Evolutionary conservation across 2,113 vertebrate genomes (phyloP).

Genomic region (Kryptolebias marmoratus): DNA sequence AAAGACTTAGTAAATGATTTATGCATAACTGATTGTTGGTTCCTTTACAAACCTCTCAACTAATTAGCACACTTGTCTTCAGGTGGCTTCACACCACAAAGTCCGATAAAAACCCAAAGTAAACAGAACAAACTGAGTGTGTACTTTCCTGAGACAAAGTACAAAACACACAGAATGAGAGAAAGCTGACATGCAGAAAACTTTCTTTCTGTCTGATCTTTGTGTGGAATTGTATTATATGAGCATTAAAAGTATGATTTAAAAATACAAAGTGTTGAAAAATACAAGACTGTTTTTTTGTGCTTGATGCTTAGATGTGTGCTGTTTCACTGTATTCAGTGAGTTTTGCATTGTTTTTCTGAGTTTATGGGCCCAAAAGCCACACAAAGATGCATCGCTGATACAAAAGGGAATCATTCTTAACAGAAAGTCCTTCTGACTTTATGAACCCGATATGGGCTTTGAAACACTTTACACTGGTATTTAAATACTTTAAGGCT

Average conservation of each 20-base stretch:
- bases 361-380: not conserved
- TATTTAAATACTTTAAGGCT: not conserved
- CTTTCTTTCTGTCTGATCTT: not conserved
- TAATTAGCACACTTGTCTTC: slow-evolving; percentile 8
- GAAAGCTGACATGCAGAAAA: not conserved
- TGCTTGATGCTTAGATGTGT: not conserved
- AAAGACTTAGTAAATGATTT: slow-evolving; percentile 8
- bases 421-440: not conserved
- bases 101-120: not conserved
- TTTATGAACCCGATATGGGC: not conserved
- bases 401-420: not conserved
- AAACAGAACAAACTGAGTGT: not conserved
- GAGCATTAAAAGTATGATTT: not conserved
- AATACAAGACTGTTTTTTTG: not conserved
- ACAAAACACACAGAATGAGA: not conserved
- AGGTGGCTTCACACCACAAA: not conserved
- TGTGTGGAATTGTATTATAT: not conserved
- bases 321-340: not conserved
- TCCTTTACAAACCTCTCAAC: slow-evolving; percentile 2
- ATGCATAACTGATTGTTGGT: slow-evolving; percentile 13
- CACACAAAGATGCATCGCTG: not conserved
- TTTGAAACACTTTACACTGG: not conserved
- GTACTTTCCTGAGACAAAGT: not conserved
- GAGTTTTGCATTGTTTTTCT: not conserved
- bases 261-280: not conserved